A percentile compares a stretch with the other conserved stretches of the same genome.
Evolutionary conservation across 2,888 invertebrate species (phyloP).

Genomic region (Acleris emargana): DNA sequence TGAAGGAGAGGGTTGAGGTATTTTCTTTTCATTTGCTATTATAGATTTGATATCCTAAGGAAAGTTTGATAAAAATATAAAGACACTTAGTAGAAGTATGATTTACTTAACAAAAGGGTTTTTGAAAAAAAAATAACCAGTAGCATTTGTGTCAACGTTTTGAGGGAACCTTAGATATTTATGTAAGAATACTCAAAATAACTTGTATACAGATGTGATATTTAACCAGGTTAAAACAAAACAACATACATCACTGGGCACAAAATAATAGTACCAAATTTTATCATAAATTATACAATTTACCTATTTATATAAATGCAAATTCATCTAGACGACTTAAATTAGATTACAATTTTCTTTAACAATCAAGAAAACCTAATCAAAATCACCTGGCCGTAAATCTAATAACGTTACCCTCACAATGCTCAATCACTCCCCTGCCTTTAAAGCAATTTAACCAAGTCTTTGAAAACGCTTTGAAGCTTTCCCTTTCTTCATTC

Average conservation of each 20-base stretch:
- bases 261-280: neutral
- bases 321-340: neutral
- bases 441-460: constrained; percentile 78
- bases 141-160: too few species aligned
- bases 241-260: constrained; percentile 1
- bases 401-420: constrained; percentile 69
- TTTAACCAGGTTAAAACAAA: neutral
- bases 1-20: too few species aligned
- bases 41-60: too few species aligned
- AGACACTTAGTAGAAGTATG: too few species aligned
- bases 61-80: too few species aligned
- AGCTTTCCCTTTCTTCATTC: constrained; percentile 71
- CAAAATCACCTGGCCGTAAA: constrained; percentile 69
- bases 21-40: too few species aligned
- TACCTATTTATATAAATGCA: neutral
- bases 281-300: constrained; percentile 15
- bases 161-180: too few species aligned
- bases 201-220: too few species aligned
- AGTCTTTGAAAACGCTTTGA: constrained; percentile 72
- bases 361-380: neutral
- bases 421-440: constrained; percentile 73
- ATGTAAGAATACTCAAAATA: too few species aligned
- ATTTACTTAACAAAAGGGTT: too few species aligned
- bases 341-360: too few species aligned
- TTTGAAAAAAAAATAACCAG: too few species aligned